phyloP scores from a whole-genome alignment of 2,888 invertebrate species.

The Itoplectis maculator region DNA sequence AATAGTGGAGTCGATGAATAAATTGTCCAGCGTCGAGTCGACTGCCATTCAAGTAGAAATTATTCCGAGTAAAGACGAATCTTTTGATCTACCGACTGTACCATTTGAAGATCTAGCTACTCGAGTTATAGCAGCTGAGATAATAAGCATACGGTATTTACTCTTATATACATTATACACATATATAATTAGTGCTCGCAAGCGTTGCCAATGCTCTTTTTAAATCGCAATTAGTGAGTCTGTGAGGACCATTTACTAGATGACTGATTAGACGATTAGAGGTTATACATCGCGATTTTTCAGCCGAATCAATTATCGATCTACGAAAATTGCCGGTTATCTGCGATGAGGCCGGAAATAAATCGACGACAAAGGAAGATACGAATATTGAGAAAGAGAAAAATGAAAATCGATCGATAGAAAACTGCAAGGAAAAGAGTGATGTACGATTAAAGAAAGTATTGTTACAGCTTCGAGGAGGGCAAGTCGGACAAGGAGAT shows the following conservation, averaged over 20 bases:
- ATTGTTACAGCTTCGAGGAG: conserved; percentile 91
- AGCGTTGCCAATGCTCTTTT: conserved; percentile 48
- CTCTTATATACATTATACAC: no score
- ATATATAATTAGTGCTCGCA: conserved; percentile 51
- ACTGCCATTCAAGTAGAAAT: conserved; percentile 48
- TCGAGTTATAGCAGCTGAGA: conserved; percentile 44
- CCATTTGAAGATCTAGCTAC: conserved; percentile 24
- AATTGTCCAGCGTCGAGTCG: conserved; percentile 46
- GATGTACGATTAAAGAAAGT: conserved; percentile 64
- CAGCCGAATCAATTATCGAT: background rate
- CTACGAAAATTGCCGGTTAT: no score
- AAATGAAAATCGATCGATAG: background rate
- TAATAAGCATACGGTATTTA: conserved; percentile 39
- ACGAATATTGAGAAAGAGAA: background rate
- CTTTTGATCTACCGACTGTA: conserved; percentile 20
- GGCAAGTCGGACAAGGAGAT: conserved; percentile 97
- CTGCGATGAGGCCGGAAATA: no score
- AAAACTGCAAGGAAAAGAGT: background rate
- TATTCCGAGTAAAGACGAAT: conserved; percentile 37
- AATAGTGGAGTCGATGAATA: background rate
- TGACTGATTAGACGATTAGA: conserved; percentile 38
- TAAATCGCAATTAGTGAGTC: conserved; percentile 38
- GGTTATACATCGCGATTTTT: conserved; percentile 21
- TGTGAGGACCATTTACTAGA: conserved; percentile 31
- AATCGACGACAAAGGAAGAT: background rate